Percentiles rank a stretch among this genome's conserved stretches.
Evolutionary conservation across 2,888 invertebrate species (phyloP).

Genomic region (Patella depressa): DNA sequence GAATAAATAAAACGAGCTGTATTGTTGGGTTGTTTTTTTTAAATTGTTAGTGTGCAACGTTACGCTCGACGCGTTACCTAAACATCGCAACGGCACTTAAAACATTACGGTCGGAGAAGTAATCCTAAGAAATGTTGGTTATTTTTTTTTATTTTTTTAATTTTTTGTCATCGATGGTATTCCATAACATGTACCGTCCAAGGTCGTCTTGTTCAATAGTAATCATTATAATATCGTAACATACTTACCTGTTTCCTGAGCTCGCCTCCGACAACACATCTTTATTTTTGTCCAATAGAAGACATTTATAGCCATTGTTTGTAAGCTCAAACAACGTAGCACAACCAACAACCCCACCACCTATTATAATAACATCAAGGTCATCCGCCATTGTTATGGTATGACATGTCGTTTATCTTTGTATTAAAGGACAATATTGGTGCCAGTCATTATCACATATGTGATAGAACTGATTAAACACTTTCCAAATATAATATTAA

Average conservation of each 20-base stretch:
- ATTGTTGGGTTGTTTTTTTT: too few species aligned
- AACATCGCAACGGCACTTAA: not conserved
- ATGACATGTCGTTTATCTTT: too few species aligned
- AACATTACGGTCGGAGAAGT: not conserved
- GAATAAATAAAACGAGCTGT: too few species aligned
- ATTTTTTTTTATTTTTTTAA: not conserved
- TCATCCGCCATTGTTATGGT: slow-evolving; percentile 6
- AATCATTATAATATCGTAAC: not conserved
- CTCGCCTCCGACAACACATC: slow-evolving; percentile 57
- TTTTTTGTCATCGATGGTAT: slow-evolving; percentile 1
- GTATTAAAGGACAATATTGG: too few species aligned
- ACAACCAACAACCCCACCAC: slow-evolving; percentile 63
- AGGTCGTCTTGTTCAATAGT: not conserved
- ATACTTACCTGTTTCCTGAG: slow-evolving; percentile 59
- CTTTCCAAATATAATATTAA: too few species aligned
- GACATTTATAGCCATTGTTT: slow-evolving; percentile 49
- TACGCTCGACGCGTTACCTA: too few species aligned
- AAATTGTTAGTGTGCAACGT: too few species aligned
- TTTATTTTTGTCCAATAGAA: slow-evolving; percentile 57
- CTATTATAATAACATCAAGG: slow-evolving; percentile 56
- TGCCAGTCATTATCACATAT: too few species aligned
- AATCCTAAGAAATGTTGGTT: not conserved
- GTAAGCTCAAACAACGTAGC: slow-evolving; percentile 53
- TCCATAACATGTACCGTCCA: not conserved
- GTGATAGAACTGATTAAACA: too few species aligned